Evolutionary conservation across 2,888 invertebrate species (phyloP).

Genomic region (Psococerastis gibbosa): DNA sequence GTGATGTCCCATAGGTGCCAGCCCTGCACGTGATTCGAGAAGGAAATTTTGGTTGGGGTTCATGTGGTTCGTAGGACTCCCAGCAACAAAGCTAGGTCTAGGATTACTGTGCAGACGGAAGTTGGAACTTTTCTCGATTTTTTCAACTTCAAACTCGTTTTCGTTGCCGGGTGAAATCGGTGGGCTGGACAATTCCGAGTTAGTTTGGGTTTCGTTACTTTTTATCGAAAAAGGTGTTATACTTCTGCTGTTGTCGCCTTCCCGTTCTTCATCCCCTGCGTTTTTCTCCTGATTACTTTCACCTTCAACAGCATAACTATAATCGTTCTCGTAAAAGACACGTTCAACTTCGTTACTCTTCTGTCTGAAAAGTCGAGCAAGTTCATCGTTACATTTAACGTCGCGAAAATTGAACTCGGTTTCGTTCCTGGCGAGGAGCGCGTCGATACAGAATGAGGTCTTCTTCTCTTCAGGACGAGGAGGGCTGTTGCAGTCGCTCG

Average conservation of each 20-base stretch:
- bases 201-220: slow-evolving; percentile 1
- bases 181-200: slow-evolving; percentile 38
- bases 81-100: slow-evolving; percentile 7
- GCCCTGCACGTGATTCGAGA: neutral
- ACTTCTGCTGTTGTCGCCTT: slow-evolving; percentile 14
- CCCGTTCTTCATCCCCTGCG: slow-evolving; percentile 1
- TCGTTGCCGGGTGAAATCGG: slow-evolving; percentile 75
- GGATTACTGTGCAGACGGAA: slow-evolving; percentile 10
- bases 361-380: slow-evolving; percentile 1
- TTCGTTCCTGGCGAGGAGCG: slow-evolving; percentile 46
- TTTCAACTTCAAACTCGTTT: slow-evolving; percentile 28
- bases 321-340: neutral
- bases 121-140: slow-evolving; percentile 28
- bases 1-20: slow-evolving; percentile 24
- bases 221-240: neutral
- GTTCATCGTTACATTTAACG: slow-evolving; percentile 1
- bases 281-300: neutral
- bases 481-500: slow-evolving; percentile 7
- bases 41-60: slow-evolving; percentile 11
- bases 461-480: slow-evolving; percentile 24
- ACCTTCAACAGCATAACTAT: neutral
- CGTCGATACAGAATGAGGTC: slow-evolving; percentile 82
- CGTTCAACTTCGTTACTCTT: neutral
- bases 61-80: slow-evolving; percentile 4
- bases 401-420: slow-evolving; percentile 5